These are phyloP conservation scores for Spodoptera picta DNA, from an alignment of 2,888 invertebrate genomes.

Conservation along the genomic window DNA sequence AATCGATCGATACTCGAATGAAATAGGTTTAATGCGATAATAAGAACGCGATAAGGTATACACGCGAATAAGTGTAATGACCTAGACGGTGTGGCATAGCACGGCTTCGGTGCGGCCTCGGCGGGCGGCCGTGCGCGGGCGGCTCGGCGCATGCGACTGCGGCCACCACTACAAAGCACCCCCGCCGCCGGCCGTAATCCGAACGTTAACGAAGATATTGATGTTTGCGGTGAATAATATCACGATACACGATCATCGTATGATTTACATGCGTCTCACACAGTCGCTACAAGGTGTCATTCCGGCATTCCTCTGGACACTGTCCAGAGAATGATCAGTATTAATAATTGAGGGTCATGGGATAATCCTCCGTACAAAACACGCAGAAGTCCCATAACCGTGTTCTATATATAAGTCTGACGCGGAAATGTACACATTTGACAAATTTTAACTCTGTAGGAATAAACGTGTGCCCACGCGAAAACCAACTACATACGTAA, in stretches of 20 bases:
- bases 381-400: conserved; percentile 37
- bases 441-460: conserved; percentile 19
- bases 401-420: conserved; percentile 31
- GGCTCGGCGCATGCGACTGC: conserved; percentile 83
- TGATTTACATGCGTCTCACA: conserved; percentile 68
- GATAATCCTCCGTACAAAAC: conserved; percentile 48
- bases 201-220: conserved; percentile 83
- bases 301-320: conserved; percentile 79
- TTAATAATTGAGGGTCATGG: conserved; percentile 65
- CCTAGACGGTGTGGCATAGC: conserved; percentile 79
- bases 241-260: conserved; percentile 72
- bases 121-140: conserved; percentile 81
- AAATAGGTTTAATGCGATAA: conserved; percentile 88
- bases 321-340: conserved; percentile 76
- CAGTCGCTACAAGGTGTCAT: conserved; percentile 66
- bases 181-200: conserved; percentile 80
- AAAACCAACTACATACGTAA: neutral
- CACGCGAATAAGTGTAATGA: conserved; percentile 87
- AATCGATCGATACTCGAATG: conserved; percentile 82
- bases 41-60: conserved; percentile 84
- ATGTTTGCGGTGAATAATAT: conserved; percentile 84
- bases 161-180: conserved; percentile 78
- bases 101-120: conserved; percentile 83
- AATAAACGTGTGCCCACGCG: conserved; percentile 15
- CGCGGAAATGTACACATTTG: conserved; percentile 15